Evolutionary conservation across 1,140 invertebrate genomes (phyloP).

Genomic region (Neotoxoptera formosana): DNA sequence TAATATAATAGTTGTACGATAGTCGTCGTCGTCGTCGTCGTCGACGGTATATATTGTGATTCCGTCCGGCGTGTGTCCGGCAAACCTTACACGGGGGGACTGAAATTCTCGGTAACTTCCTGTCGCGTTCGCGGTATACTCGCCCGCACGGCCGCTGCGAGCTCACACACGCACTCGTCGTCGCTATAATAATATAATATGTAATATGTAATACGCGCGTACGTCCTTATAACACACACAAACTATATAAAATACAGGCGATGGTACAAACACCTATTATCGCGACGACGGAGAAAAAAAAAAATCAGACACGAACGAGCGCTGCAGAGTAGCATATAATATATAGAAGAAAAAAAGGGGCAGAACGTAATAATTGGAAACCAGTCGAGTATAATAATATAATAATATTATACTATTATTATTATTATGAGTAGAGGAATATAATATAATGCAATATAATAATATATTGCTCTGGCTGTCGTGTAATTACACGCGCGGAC

Average conservation of each 20-base stretch:
- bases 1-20: too few relatives aligned
- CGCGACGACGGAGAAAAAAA: slow-evolving; percentile 1
- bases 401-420: not conserved
- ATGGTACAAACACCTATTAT: slow-evolving; percentile 38
- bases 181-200: not conserved
- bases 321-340: too few relatives aligned
- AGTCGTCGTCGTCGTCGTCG: not conserved
- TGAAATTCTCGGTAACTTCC: slow-evolving; percentile 41
- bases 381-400: slow-evolving; percentile 39
- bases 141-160: not conserved
- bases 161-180: not conserved
- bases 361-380: slow-evolving; percentile 45
- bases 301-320: not conserved
- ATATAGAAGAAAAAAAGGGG: too few relatives aligned
- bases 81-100: slow-evolving; percentile 29
- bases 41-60: not conserved
- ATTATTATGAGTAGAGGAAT: not conserved
- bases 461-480: not conserved
- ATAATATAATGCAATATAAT: slow-evolving; percentile 11
- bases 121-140: not conserved
- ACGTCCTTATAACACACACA: not conserved
- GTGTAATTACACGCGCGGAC: slow-evolving; percentile 46
- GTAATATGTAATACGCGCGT: too few relatives aligned
- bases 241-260: not conserved
- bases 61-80: slow-evolving; percentile 36